Base-by-base conservation (phyloP, 2,888 invertebrate genomes). In the Plagiodera versicolora region DNA sequence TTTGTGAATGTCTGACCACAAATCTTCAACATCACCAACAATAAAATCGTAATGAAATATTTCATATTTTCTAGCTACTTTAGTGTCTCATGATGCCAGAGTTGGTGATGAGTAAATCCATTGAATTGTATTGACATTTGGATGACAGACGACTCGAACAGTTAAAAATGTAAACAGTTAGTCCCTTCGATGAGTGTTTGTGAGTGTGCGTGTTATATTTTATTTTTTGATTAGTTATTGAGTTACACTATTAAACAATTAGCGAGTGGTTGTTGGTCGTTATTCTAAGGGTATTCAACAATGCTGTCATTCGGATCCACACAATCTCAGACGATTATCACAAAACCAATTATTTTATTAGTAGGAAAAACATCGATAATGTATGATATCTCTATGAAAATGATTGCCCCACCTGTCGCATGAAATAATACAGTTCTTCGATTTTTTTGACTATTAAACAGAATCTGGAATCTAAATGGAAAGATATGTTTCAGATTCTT, bases 171-270 rank as follows among this genome's bases (percentile, higher is more conserved):
- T 79, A 79, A 79, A 77, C 76, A 79, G 77, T 78, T 79, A 79
- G 78, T 79, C 75, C 72, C 74, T 75, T 79, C 79, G 80, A 79
- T 78, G 80, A 78, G 79, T 80, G 80, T 79, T 78, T 78, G 79
- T 79, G 77, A 77, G 78, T 79, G 80, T 79, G 80, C 74, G 79
- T 77, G 77, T 75, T 73, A 75, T 71, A 67, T 75, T 79, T 72
- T 70, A 66, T 67, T 57, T 65, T 72, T 70, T 77, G 70, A 75
- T 79, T 79, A 78, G 78, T 76, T 68, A 78, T 79, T 78, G 77
- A 75, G 74, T 77, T 76, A 72, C 77, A 78, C 77, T 76, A 76
- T 71, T 69, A 72, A 72, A 64, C 68, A 64, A 70, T 68, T 71
- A 70, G 67, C 66, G 64, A 71, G 69, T 70, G 66, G 67, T 74